Conservation (phyloP, 2,113 vertebrate genomes). For the Spilogale gracilis region DNA sequence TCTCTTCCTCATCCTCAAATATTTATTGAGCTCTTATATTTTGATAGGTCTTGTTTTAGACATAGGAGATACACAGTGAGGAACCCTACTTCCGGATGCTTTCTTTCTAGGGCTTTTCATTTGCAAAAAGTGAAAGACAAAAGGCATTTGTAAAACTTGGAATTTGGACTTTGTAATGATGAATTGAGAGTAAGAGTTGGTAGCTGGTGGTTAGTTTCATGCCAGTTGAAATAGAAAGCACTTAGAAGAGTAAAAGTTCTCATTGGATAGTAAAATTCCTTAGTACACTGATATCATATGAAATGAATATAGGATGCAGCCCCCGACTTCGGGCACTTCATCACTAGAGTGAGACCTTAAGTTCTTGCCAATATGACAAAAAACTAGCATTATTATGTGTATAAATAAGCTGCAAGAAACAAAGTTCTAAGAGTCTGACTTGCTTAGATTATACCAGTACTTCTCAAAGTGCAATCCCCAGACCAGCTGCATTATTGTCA, state of each 20-base stretch:
- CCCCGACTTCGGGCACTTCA: neutral
- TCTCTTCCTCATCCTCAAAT: neutral
- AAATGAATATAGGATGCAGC: neutral
- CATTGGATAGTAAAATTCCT: neutral
- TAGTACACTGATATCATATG: neutral
- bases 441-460: neutral
- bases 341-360: neutral
- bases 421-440: neutral
- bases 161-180: neutral
- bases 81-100: neutral
- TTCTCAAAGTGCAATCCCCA: neutral
- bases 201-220: neutral
- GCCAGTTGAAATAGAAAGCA: neutral
- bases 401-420: neutral
- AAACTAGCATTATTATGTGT: neutral
- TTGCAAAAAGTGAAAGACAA: conserved; percentile 4
- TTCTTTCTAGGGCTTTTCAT: neutral
- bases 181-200: conserved; percentile 9
- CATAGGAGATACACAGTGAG: neutral
- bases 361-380: neutral
- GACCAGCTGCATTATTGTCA: neutral
- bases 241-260: neutral
- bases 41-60: neutral
- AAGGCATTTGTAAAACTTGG: neutral
- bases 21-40: neutral